Conservation (phyloP, 2,113 vertebrate genomes). For the Pachyramphus minor region DNA sequence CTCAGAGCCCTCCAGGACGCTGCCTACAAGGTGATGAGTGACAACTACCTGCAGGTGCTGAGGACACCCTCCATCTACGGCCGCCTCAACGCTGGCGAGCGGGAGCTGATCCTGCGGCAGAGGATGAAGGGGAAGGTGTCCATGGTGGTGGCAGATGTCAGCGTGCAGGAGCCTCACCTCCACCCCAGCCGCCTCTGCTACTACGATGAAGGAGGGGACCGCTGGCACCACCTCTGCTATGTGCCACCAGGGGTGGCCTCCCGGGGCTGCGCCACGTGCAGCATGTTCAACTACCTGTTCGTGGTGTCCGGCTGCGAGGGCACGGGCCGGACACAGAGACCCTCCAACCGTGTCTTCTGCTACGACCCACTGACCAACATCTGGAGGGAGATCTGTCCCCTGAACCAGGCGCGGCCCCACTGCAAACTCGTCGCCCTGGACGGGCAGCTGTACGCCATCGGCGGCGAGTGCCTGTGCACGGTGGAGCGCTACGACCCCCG, state of each 20-base stretch:
- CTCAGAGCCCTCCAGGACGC: constrained; percentile 73
- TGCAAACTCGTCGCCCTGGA: constrained; percentile 89
- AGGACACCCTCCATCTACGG: constrained; percentile 78
- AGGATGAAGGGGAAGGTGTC: constrained; percentile 75
- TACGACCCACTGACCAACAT: constrained; percentile 87
- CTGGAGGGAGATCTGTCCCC: constrained; percentile 87
- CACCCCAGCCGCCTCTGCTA: constrained; percentile 75
- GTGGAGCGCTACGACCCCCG: constrained; percentile 91
- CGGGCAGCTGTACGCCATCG: constrained; percentile 87
- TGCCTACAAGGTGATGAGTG: constrained; percentile 85
- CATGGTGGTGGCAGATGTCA: constrained; percentile 81
- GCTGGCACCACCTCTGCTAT: constrained; percentile 77
- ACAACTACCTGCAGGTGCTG: constrained; percentile 90
- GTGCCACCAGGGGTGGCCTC: constrained; percentile 83
- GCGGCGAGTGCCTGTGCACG: constrained; percentile 87
- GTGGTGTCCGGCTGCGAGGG: constrained; percentile 85
- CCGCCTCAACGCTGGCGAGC: constrained; percentile 77
- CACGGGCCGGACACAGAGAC: constrained; percentile 38
- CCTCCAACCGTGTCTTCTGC: constrained; percentile 88
- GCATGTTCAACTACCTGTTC: constrained; percentile 94
- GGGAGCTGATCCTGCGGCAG: constrained; percentile 79
- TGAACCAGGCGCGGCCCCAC: constrained; percentile 87
- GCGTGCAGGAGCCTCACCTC: constrained; percentile 59
- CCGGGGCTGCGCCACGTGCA: constrained; percentile 81
- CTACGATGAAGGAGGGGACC: constrained; percentile 80